phyloP scores from a whole-genome alignment of 1,140 invertebrate species.

The Macrotrachela quadricornifera region DNA sequence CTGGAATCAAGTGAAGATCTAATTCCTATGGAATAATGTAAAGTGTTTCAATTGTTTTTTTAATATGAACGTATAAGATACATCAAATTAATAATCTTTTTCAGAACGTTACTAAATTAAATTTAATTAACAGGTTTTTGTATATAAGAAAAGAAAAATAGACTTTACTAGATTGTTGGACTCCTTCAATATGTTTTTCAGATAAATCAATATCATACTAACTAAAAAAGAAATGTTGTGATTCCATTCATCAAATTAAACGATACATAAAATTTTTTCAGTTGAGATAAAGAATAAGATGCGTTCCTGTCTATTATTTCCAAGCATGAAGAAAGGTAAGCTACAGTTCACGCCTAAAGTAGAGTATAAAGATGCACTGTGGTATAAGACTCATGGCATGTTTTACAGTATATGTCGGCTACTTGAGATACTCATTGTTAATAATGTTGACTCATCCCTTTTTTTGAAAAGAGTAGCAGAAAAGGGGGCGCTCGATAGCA shows the following conservation, averaged over 20 bases:
- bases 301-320: too few relatives aligned
- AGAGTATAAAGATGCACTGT: too few relatives aligned
- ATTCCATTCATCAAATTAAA: constrained; percentile 50
- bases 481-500: too few relatives aligned
- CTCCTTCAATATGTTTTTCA: constrained; percentile 52
- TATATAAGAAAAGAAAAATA: background rate
- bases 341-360: too few relatives aligned
- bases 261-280: too few relatives aligned
- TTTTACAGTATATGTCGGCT: too few relatives aligned
- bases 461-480: too few relatives aligned
- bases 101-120: constrained; percentile 40
- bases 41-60: constrained; percentile 68
- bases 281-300: too few relatives aligned
- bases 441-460: too few relatives aligned
- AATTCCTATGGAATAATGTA: constrained; percentile 53
- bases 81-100: constrained; percentile 57
- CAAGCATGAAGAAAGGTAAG: too few relatives aligned
- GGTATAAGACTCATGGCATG: too few relatives aligned
- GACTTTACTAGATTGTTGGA: constrained; percentile 55
- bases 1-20: constrained; percentile 49
- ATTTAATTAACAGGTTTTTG: background rate
- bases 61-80: constrained; percentile 71
- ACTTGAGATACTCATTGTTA: too few relatives aligned
- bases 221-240: constrained; percentile 71
- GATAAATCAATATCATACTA: constrained; percentile 41